phyloP scores from a whole-genome alignment of 2,888 invertebrate genomes.

The Drosophila mettleri region DNA sequence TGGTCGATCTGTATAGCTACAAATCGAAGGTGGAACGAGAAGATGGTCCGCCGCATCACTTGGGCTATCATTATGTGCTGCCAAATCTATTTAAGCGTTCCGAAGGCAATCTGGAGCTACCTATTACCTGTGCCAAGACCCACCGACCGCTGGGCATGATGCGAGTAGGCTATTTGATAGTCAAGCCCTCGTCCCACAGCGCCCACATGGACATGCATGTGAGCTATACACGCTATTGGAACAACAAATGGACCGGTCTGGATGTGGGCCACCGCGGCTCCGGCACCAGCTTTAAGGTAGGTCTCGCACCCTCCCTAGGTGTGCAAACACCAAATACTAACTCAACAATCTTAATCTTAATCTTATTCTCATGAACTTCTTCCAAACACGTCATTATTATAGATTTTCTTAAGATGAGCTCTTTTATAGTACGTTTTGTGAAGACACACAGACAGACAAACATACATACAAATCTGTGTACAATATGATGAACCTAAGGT shows the following conservation, averaged over 20 bases:
- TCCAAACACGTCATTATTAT: conserved; percentile 30
- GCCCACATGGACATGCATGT: conserved; percentile 90
- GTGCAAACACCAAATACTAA: neutral
- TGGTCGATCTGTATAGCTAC: conserved; percentile 93
- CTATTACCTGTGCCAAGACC: conserved; percentile 94
- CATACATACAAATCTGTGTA: conserved; percentile 13
- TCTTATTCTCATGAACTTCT: conserved; percentile 18
- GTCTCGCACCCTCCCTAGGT: neutral
- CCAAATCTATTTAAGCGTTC: conserved; percentile 93
- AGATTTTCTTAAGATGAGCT: conserved; percentile 25
- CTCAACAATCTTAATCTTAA: neutral
- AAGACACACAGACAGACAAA: conserved; percentile 13
- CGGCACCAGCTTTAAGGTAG: conserved; percentile 93
- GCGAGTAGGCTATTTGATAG: conserved; percentile 87
- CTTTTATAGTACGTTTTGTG: conserved; percentile 30
- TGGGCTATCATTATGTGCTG: conserved; percentile 95
- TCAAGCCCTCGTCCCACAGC: conserved; percentile 78
- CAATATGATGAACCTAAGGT: conserved; percentile 31
- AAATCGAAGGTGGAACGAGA: conserved; percentile 88
- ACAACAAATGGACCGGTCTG: conserved; percentile 92
- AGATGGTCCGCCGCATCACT: conserved; percentile 91
- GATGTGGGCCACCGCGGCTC: conserved; percentile 98
- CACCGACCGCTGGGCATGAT: conserved; percentile 95
- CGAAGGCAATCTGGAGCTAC: conserved; percentile 91
- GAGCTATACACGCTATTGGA: conserved; percentile 94